Conservation (phyloP, 2,113 vertebrate species). For the Hucho hucho region DNA sequence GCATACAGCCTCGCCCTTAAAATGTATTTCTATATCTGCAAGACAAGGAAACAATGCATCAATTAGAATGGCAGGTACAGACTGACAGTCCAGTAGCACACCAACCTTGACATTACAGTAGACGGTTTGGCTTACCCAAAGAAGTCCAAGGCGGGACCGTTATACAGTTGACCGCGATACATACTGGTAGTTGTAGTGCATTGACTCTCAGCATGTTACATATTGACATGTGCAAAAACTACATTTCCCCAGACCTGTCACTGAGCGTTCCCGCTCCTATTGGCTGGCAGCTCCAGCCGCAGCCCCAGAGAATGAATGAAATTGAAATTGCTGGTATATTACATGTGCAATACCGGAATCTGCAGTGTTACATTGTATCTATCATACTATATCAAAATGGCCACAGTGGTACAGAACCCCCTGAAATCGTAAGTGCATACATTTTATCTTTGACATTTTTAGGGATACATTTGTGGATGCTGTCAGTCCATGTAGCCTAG, state of each 20-base stretch:
- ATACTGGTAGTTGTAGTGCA: conserved; percentile 76
- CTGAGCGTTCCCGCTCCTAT: conserved; percentile 71
- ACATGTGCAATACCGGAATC: conserved; percentile 89
- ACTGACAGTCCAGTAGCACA: conserved; percentile 51
- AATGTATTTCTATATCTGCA: conserved; percentile 19
- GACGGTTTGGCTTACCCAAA: conserved; percentile 57
- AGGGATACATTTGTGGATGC: conserved; percentile 43
- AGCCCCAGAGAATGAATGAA: conserved; percentile 96
- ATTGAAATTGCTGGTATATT: conserved; percentile 90
- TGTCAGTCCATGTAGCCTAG: conserved; percentile 52
- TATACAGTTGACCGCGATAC: conserved; percentile 61
- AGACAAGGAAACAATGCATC: conserved; percentile 37
- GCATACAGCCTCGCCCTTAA: conserved; percentile 20
- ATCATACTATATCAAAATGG: conserved; percentile 88
- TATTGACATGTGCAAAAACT: conserved; percentile 67
- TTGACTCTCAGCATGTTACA: conserved; percentile 33
- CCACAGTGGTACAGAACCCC: conserved; percentile 90
- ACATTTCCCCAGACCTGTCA: conserved; percentile 73
- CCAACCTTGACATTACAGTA: conserved; percentile 67
- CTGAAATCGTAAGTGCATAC: conserved; percentile 85
- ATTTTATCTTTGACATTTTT: conserved; percentile 37
- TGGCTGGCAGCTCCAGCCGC: conserved; percentile 81
- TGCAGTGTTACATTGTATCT: conserved; percentile 84
- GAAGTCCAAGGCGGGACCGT: conserved; percentile 73
- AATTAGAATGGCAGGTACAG: conserved; percentile 26